Base-by-base conservation (phyloP, 37 sponge, comb jelly and placozoan species). In the Tethya wilhelma region DNA sequence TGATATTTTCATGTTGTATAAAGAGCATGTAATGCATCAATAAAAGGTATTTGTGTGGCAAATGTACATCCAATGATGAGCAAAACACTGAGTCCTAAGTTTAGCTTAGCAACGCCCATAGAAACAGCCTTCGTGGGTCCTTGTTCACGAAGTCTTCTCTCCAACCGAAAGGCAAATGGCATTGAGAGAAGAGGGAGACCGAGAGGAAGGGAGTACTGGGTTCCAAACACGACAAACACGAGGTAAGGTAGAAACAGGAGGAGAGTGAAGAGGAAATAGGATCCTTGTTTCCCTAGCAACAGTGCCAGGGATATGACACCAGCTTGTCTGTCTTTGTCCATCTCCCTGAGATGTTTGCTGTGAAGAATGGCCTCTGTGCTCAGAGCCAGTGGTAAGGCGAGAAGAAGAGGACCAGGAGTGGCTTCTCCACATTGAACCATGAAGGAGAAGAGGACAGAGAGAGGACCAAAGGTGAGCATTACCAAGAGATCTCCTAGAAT, bases 361-460 rank as follows among this genome's bases (percentile, higher is more conserved):
- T 91, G 93, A 20, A 95, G 58, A 25, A 93, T 84, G 33, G 96
- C 96, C 59, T 95, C 96, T 17, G 87, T 85, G 75, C 78, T 83
- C 25, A 95, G 67, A 17, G 93, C 89, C 19, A 95, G 68, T 0
- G 96, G 96, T 2, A 92, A 32, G 19, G 90, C 93, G 25, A 92
- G 75, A 17, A 89, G 46, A 2, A 95, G 82, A 2, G 92, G 92
- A 0, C 71, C 72, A 11, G 67, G 19, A 11, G 79, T 39, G n/a
- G 87, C 49, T 29, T 43, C n/a, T 8, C 96, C 96, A 44, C 65
- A 49, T 69, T 92, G 93, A 39, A 75, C 69, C 1, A 69, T 43
- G 53, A 68, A 95, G 26, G 96, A 85, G 73, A 95, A 91, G 39
- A 95, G 72, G 0, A 92, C 87, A 7, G 93, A 80, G 4, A 95